Evolutionary conservation across 2,113 vertebrate species (phyloP), one percentile per base, ranked within the genome.

Genomic region (Scopus umbretta): DNA sequence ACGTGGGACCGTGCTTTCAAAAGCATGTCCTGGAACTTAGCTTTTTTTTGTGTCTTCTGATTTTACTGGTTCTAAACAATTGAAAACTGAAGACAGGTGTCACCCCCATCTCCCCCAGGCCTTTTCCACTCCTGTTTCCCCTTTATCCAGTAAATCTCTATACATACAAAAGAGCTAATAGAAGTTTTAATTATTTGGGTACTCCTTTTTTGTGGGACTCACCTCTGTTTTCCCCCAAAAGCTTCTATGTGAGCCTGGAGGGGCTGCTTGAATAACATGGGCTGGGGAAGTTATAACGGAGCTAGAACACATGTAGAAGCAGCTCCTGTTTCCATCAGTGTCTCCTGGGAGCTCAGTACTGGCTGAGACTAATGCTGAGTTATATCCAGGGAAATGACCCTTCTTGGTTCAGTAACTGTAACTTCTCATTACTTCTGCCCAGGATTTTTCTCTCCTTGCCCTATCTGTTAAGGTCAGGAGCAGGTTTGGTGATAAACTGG

Each of bases 101-200:
- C 22, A 23, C 7, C 4, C 2, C 5, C 10, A 16, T 29, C 11
- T 40, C 6, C 7, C 10, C 6, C 6, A 10, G 22, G 2, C 6
- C 19, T 88, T n/a, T 79, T 58, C 58, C 17, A 26, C 30, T 65
- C 22, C 16, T 12, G 4, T 11, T 79, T 79, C 42, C 34, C 10
- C n/a, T 72, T 43, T 73, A 32, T 17, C 18, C 20, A 40, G 63
- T 53, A 36, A 53, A 25, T 17, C 22, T 23, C 7, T 26, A 2
- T 13, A 11, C 7, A 10, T 18, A 25, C 3, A 26, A 18, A 92
- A 42, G 7, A 42, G 3, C 53, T 14, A 68, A 40, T 0, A 26
- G 32, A 79, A 49, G 2, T 8, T 86, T 27, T 32, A 30, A 52
- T 42, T 36, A 13, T 45, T 34, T 53, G 61, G 38, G 11, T 15